Base-by-base conservation (phyloP, 2,888 invertebrate species). In the Drosophila atripex region DNA sequence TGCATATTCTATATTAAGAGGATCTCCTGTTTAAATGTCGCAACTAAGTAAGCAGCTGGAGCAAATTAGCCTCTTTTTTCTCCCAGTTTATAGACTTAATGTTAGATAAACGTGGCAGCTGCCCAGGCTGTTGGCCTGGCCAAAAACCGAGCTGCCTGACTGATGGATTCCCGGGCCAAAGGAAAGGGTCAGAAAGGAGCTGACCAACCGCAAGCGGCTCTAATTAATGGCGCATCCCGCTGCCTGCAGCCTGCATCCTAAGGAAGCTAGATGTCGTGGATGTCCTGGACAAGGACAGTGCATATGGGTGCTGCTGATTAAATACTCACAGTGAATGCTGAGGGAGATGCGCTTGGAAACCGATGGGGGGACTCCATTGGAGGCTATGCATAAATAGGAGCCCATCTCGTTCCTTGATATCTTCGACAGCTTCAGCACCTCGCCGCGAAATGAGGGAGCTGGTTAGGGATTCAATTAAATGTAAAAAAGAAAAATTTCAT, bases 401-500 rank as follows among this genome's bases (percentile, higher is more conserved):
- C 97, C 97, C 97, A 97, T 97, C 91, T 97, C 97, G 46, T 95
- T 95, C 70, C 97, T 94, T 61, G 96, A 95, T 90, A 97, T 95
- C 92, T 96, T 97, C 77, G 93, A 93, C 75, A 97, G 93, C 73
- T 94, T 94, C 82, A 97, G 92, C 63, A 95, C 93, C 90, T 96
- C 96, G 66, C 96, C 96, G 88, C 95, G 94, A 90, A 93, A 95
- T 59, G 94, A 93, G 60, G 94, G 92, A 64, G 94, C 95, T 95
- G 93, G 11, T 53, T 12, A 39, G 6, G 30, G 6, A 38, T 9
- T 1, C 8, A 12, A 21, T 11, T 39, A 11, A 11, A 3, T 12
- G n/a, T 16, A 43, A 5, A 16, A 9, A 32, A 3, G 5, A 32
- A 12, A 4, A 28, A 9, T 28, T 9, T 28, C 8, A 28, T 28